Evolutionary conservation across 2,113 vertebrate genomes (phyloP).

Genomic region (Phalacrocorax brasilianus): DNA sequence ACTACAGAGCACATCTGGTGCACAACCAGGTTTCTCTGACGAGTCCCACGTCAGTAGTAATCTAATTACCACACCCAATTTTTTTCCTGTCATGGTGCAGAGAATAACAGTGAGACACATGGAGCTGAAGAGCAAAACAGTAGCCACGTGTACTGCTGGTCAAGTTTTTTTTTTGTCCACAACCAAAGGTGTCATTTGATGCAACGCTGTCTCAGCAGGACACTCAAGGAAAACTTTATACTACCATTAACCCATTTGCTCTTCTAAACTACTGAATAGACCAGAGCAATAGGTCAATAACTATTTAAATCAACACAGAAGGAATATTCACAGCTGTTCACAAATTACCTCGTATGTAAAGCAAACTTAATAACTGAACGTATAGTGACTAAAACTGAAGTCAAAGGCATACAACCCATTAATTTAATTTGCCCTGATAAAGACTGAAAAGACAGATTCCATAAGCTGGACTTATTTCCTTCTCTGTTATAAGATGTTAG

Average conservation of each 20-base stretch:
- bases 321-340: background rate
- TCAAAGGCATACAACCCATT: background rate
- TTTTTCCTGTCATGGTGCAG: constrained; percentile 21
- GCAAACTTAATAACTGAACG: background rate
- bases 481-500: background rate
- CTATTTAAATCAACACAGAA: background rate
- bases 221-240: background rate
- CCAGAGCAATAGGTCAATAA: background rate
- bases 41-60: background rate
- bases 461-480: background rate
- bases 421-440: background rate
- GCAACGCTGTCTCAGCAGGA: background rate
- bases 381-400: background rate
- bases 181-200: background rate
- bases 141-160: background rate
- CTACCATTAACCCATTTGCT: background rate
- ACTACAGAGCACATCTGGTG: background rate
- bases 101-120: background rate
- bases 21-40: constrained; percentile 1
- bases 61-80: constrained; percentile 30
- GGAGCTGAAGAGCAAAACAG: background rate
- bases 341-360: background rate
- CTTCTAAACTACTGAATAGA: background rate
- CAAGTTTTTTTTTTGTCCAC: background rate
- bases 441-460: background rate